Evolutionary conservation across 2,113 vertebrate species (phyloP), one percentile per base, ranked within the genome.

Genomic region (Campylomormyrus numenius): DNA sequence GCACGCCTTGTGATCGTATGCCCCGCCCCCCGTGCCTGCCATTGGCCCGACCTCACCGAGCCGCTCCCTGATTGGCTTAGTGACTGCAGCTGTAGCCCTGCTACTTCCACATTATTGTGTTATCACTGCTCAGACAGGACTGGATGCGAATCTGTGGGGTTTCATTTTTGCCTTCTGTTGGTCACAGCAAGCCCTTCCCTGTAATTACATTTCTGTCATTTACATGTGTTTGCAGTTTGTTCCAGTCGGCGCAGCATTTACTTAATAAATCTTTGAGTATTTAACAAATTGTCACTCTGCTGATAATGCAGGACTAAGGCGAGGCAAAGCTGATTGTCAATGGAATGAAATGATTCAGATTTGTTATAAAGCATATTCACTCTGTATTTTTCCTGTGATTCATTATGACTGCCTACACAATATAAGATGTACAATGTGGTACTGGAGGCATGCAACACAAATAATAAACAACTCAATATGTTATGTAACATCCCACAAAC

Each of bases 241-340:
- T 94, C 92, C 92, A 93, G 90, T 84, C 87, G 92, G 91, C 66
- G 48, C 66, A 35, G 45, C 42, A 80, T 80, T 80, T 52, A 35
- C 46, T 52, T 50, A 77, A 89, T 89, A 50, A 70, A 74, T 93
- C 90, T 91, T 91, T 93, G 89, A 87, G 91, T 91, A 70, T 90
- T 93, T 91, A 92, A 85, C 46, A 35, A 48, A 89, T 74, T 46
- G 19, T 46, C 39, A 48, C 45, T 89, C 58, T 62, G 35, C 13
- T 1, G 19, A 92, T 90, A 92, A 91, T 92, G 91, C 90, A 92
- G 93, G 86, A 90, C 93, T 93, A 94, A 94, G 93, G 45, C 84
- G 45, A 46, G 84, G 24, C 84, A 48, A 85, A 85, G 84, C 62
- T 27, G n/a, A 89, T 77, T 89, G 45, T 89, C 45, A 89, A 48